Evolutionary conservation across 1,140 invertebrate species (phyloP).

Genomic region (Nomia melanderi): DNA sequence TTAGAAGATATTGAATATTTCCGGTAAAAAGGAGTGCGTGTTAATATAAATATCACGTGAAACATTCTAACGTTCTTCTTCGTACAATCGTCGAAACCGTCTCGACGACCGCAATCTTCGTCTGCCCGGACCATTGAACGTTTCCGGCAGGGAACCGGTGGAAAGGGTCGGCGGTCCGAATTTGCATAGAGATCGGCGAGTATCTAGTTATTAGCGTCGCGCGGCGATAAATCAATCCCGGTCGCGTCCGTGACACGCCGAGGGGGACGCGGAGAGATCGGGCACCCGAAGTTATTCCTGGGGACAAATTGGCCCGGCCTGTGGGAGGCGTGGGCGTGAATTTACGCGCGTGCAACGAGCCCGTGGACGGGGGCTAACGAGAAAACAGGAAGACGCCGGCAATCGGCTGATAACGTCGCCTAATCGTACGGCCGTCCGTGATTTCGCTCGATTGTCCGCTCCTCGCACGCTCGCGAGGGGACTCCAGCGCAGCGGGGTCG

Average conservation of each 20-base stretch:
- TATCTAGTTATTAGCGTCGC: background rate
- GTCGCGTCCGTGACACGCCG: background rate
- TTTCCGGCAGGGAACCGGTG: too few relatives aligned
- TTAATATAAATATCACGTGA: too few relatives aligned
- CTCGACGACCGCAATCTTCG: too few relatives aligned
- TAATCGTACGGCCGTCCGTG: constrained; percentile 29
- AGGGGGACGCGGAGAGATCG: background rate
- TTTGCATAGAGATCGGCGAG: too few relatives aligned
- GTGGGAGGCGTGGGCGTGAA: constrained; percentile 4
- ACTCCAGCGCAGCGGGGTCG: background rate
- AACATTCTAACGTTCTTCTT: too few relatives aligned
- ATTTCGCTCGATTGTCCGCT: constrained; percentile 32
- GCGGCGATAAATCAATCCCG: background rate
- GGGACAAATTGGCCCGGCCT: background rate
- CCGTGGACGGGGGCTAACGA: constrained; percentile 25
- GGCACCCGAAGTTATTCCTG: constrained; percentile 7
- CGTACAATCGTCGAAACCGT: too few relatives aligned
- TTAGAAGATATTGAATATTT: too few relatives aligned
- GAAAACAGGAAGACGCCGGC: constrained; percentile 10
- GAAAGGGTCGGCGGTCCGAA: too few relatives aligned
- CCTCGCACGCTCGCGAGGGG: background rate
- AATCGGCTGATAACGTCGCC: background rate
- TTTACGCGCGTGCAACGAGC: background rate
- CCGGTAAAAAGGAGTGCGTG: too few relatives aligned
- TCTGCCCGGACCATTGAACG: too few relatives aligned